A percentile compares a stretch with the other conserved stretches of the same genome.
phyloP scores from a whole-genome alignment of 2,888 invertebrate genomes.

The Frankliniella fusca region DNA sequence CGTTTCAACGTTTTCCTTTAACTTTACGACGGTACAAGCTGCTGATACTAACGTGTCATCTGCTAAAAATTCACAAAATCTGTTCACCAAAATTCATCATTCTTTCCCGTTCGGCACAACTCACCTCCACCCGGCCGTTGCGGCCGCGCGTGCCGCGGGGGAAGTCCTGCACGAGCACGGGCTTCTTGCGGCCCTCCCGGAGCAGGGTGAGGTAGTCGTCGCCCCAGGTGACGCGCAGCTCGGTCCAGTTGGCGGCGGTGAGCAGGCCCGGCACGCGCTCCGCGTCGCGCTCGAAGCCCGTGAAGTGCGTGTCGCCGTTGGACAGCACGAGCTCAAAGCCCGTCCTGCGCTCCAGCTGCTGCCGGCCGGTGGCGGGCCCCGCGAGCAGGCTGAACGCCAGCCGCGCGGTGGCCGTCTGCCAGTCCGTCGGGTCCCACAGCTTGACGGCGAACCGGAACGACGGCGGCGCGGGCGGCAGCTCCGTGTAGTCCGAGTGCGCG shows the following conservation, averaged over 20 bases:
- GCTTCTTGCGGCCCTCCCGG: not conserved
- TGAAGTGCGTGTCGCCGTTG: conserved; percentile 25
- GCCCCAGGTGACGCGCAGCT: conserved; percentile 9
- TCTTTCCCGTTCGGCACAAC: too few species aligned
- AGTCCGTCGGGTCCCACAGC: conserved; percentile 34
- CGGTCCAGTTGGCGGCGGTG: not conserved
- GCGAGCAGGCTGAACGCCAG: conserved; percentile 31
- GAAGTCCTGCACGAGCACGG: conserved; percentile 10
- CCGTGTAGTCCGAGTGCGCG: conserved; percentile 32
- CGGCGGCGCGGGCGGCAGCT: conserved; percentile 19
- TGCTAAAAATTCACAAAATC: too few species aligned
- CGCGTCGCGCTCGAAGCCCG: not conserved
- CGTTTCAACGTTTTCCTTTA: too few species aligned
- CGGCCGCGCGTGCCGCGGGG: not conserved
- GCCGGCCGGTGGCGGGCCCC: conserved; percentile 30
- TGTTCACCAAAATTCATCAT: too few species aligned
- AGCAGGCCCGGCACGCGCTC: not conserved
- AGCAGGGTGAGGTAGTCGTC: conserved; percentile 12
- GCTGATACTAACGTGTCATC: too few species aligned
- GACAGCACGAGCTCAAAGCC: conserved; percentile 32
- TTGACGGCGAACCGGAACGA: conserved; percentile 34
- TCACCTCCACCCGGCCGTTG: not conserved
- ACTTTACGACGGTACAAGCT: too few species aligned
- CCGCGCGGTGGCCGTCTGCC: conserved; percentile 30
- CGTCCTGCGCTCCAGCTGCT: conserved; percentile 32